Conservation (phyloP, 2,113 vertebrate species). For the Philantomba maxwellii region DNA sequence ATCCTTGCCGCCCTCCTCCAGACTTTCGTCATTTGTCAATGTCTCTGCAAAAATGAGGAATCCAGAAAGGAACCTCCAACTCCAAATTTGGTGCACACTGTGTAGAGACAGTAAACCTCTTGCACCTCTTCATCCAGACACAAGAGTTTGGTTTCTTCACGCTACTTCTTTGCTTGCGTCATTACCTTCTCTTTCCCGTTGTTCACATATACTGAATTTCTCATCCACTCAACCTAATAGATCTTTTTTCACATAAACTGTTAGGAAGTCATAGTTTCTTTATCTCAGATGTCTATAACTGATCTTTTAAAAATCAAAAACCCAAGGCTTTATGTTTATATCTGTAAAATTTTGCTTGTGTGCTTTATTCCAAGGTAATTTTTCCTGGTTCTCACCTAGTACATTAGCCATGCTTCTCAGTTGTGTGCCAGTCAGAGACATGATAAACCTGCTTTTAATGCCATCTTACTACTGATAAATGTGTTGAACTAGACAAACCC, state of each 20-base stretch:
- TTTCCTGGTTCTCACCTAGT: not conserved
- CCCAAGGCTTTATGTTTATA: not conserved
- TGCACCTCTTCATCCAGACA: not conserved
- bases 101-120: too few species aligned
- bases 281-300: not conserved
- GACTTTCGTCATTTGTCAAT: conserved; percentile 61
- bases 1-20: not conserved
- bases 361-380: not conserved
- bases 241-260: not conserved
- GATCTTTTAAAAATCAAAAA: not conserved
- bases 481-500: not conserved
- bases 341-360: not conserved
- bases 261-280: not conserved
- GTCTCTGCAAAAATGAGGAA: conserved; percentile 18
- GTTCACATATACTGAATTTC: not conserved
- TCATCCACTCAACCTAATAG: not conserved
- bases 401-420: not conserved
- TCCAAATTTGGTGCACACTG: not conserved
- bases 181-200: not conserved
- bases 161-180: not conserved
- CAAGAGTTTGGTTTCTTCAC: not conserved
- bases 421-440: not conserved
- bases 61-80: not conserved
- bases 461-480: not conserved
- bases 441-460: not conserved